Conservation (phyloP, 2,113 vertebrate species). For the Hippolais icterina region DNA sequence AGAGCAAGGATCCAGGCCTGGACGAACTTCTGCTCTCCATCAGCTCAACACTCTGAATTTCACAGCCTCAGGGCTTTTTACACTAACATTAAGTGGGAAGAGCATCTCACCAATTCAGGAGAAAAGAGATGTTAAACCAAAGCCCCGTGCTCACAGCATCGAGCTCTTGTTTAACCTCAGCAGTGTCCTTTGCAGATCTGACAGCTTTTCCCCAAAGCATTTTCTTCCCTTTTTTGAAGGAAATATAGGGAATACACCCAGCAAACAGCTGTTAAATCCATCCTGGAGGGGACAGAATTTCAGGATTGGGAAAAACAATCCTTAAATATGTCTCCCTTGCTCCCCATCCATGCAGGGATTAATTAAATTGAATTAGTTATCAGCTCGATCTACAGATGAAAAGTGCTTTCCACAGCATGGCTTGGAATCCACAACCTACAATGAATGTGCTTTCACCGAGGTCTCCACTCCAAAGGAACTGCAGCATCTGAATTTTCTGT, state of each 20-base stretch:
- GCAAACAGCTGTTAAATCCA: not conserved
- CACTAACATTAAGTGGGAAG: not conserved
- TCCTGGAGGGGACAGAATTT: not conserved
- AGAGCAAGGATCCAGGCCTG: not conserved
- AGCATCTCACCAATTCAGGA: not conserved
- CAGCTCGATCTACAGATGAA: not conserved
- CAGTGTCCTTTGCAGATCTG: not conserved
- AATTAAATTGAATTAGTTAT: not conserved
- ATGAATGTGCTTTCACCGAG: not conserved
- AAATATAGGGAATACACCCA: not conserved
- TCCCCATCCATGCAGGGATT: not conserved
- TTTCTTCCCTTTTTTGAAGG: not conserved
- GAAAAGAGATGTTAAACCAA: not conserved
- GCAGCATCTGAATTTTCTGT: not conserved
- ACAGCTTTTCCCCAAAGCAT: not conserved
- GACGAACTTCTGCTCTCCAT: not conserved
- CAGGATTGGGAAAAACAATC: not conserved
- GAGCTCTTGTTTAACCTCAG: not conserved
- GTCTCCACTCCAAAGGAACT: not conserved
- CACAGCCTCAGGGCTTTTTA: not conserved
- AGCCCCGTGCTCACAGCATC: fast-evolving
- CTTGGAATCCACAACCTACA: not conserved
- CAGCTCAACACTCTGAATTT: not conserved
- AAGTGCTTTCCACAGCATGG: not conserved
- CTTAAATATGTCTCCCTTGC: fast-evolving